A percentile compares a stretch with the other conserved stretches of the same genome.
phyloP scores from a whole-genome alignment of 2,888 invertebrate species.

The Euzophera pinguis region DNA sequence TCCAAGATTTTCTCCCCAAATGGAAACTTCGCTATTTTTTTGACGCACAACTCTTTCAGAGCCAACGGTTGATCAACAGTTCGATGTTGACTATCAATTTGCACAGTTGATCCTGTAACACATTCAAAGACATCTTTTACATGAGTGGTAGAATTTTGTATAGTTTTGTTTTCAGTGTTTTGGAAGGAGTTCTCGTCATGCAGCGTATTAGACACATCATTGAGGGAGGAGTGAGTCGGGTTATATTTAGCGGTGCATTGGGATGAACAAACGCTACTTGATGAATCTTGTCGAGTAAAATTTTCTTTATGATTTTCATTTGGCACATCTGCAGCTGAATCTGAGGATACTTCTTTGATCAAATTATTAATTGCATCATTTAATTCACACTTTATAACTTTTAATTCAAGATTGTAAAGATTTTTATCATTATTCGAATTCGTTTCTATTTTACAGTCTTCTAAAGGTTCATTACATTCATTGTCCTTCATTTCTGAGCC shows the following conservation, averaged over 20 bases:
- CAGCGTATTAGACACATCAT: slow-evolving; percentile 79
- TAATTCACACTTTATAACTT: slow-evolving; percentile 68
- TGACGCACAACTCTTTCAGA: slow-evolving; percentile 83
- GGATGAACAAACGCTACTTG: slow-evolving; percentile 82
- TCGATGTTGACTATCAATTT: slow-evolving; percentile 26
- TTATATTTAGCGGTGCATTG: slow-evolving; percentile 86
- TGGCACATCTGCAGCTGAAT: slow-evolving; percentile 53
- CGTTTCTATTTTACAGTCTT: slow-evolving; percentile 13
- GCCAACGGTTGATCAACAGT: slow-evolving; percentile 55
- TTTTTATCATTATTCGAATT: slow-evolving; percentile 22
- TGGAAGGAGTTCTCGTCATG: slow-evolving; percentile 63
- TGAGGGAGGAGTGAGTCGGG: slow-evolving; percentile 79
- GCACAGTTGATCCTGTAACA: slow-evolving; percentile 50
- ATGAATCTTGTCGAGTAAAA: slow-evolving; percentile 78
- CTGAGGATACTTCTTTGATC: slow-evolving; percentile 64
- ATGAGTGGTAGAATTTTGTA: slow-evolving; percentile 40
- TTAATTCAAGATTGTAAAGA: slow-evolving; percentile 59
- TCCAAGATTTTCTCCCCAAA: slow-evolving; percentile 84
- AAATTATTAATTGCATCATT: slow-evolving; percentile 71
- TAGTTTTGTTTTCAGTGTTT: slow-evolving; percentile 31
- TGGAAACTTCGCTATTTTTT: slow-evolving; percentile 82
- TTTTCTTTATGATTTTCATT: slow-evolving; percentile 45
- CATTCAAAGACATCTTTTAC: slow-evolving; percentile 69
- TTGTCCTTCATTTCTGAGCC: slow-evolving; percentile 18
- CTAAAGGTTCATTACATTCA: slow-evolving; percentile 9